phyloP scores from a whole-genome alignment of 1,140 invertebrate genomes.

The Steinernema khuongi region DNA sequence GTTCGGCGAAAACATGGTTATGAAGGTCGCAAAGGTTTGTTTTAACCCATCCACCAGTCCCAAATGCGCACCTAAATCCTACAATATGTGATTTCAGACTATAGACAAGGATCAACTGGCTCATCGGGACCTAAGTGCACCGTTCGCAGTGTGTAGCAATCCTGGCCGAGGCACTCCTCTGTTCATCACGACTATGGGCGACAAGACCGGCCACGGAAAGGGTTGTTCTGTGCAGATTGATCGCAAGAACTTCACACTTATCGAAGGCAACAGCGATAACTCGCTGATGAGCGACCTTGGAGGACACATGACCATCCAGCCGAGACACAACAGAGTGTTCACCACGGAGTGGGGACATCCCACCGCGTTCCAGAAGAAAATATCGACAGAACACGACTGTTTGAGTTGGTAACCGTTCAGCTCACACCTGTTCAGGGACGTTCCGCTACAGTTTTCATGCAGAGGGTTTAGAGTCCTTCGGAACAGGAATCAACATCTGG shows the following conservation, averaged over 20 bases:
- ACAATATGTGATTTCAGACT: constrained; percentile 18
- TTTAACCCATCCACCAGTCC: too few relatives aligned
- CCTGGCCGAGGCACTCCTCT: constrained; percentile 29
- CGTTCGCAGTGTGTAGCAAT: constrained; percentile 28
- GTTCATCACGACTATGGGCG: constrained; percentile 31
- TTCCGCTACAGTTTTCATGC: constrained; percentile 2
- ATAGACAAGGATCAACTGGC: constrained; percentile 22
- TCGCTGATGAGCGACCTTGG: constrained; percentile 17
- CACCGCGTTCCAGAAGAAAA: constrained; percentile 12
- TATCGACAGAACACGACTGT: constrained; percentile 23
- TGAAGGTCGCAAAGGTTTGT: constrained; percentile 28
- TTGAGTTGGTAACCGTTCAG: not conserved
- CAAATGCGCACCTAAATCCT: not conserved
- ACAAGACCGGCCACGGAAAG: constrained; percentile 32
- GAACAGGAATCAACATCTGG: constrained; percentile 27
- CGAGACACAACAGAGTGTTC: constrained; percentile 29
- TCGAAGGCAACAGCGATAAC: constrained; percentile 11
- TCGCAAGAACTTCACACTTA: constrained; percentile 20
- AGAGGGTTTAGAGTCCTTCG: constrained; percentile 30
- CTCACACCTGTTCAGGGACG: not conserved
- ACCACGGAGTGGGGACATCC: constrained; percentile 32
- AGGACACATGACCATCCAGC: constrained; percentile 32
- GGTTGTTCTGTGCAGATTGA: constrained; percentile 9
- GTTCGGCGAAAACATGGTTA: constrained; percentile 9
- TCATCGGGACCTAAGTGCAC: constrained; percentile 18